Evolutionary conservation across 2,113 vertebrate species (phyloP), one percentile per base, ranked within the genome.

Genomic region (Nycticorax nycticorax): DNA sequence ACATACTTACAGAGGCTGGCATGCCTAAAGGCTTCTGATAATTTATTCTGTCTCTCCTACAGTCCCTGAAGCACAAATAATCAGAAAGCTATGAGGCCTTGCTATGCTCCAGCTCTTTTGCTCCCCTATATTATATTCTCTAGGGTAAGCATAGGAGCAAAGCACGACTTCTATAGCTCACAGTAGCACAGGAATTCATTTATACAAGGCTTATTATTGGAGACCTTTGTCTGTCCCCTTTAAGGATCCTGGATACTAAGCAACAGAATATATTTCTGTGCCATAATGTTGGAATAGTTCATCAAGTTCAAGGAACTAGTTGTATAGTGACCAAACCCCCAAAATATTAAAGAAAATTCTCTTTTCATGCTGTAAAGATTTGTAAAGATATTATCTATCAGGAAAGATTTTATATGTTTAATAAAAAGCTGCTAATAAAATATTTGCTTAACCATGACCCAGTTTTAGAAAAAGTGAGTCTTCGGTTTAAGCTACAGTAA

Each of bases 61-160:
- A 68, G 66, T 78, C 62, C 89, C 78, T 63, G 41, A 95, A 95
- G 79, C 88, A 95, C 81, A 93, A 88, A 95, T 83, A 81, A 59
- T 66, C 45, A 83, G 71, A 73, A 92, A 88, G 24, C 24, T 68
- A 60, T 75, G 55, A 85, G 66, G n/a, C 19, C 23, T 59, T 88
- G 63, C 59, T 88, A 35, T 80, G 75, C 85, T 93, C 48, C 68
- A 92, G 43, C 39, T 93, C 39, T 88, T 90, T 83, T 74, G 17
- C 64, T 92, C 27, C 35, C 33, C 41, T 9, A 37, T 56, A 73
- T 19, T 37, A 12, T 64, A 80, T 67, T 95, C 41, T 55, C 43
- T 74, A 60, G 16, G 48, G 75, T 45, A 68, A 84, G 39, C 19
- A 52, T 2, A 59, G 47, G 28, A 92, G 47, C 35, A 95, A 86